Conservation (phyloP, 1,140 invertebrate genomes). For the Zaprionus tsacasi region DNA sequence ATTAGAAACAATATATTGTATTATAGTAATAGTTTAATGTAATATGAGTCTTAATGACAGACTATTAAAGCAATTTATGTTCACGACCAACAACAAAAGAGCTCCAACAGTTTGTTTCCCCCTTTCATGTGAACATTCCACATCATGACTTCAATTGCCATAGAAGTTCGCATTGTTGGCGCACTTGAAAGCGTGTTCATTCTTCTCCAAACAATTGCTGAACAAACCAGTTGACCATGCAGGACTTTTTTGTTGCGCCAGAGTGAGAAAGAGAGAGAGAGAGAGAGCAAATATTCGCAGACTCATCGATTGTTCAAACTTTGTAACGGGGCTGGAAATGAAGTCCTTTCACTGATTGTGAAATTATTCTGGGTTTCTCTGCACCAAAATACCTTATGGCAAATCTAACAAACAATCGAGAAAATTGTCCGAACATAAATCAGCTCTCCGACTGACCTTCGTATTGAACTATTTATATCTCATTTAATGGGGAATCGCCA, state of each 20-base stretch:
- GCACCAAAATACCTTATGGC: not conserved
- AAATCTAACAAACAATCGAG: not conserved
- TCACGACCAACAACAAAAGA: not conserved
- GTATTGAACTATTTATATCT: conserved; percentile 4
- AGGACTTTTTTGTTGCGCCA: conserved; percentile 1
- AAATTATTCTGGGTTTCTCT: not conserved
- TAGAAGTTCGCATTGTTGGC: conserved; percentile 3
- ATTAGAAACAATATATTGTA: conserved; percentile 3
- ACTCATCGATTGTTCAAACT: conserved; percentile 3
- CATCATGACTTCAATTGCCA: not conserved
- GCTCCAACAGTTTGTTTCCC: not conserved
- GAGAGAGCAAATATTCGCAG: not conserved
- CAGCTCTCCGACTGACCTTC: not conserved
- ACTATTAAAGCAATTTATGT: not conserved
- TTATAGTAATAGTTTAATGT: not conserved
- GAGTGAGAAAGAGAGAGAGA: not conserved
- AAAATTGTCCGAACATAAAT: not conserved
- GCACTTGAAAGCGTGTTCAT: not conserved
- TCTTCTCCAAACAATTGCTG: not conserved
- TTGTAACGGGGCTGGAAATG: not conserved
- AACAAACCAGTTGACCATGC: not conserved
- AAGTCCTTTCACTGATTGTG: not conserved
- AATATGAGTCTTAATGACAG: not conserved
- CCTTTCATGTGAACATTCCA: not conserved
- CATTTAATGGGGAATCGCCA: not conserved